Conservation (phyloP, 2,113 vertebrate species). For the Proteles cristata region DNA sequence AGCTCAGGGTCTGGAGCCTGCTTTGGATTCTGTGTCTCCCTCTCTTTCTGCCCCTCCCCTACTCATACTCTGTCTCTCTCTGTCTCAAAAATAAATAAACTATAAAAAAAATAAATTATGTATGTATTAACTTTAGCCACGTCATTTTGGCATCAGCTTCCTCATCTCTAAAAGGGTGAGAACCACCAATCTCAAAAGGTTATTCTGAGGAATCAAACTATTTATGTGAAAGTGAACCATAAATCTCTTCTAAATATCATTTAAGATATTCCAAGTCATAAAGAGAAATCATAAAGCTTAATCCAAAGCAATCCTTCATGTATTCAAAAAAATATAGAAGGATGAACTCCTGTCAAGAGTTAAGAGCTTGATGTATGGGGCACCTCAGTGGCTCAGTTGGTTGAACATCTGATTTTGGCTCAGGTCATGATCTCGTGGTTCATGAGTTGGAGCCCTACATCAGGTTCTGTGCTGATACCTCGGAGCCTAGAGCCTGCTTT, state of each 20-base stretch:
- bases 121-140: slow-evolving; percentile 16
- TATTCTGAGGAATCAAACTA: slow-evolving; percentile 12
- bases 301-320: not conserved
- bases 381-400: too few relatives aligned
- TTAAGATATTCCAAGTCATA: slow-evolving; percentile 11
- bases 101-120: not conserved
- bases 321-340: not conserved
- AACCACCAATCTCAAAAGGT: not conserved
- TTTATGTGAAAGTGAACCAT: slow-evolving; percentile 8
- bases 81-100: too few relatives aligned
- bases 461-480: too few relatives aligned
- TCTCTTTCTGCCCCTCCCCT: too few relatives aligned
- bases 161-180: not conserved
- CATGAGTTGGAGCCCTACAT: too few relatives aligned
- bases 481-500: too few relatives aligned
- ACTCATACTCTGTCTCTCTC: too few relatives aligned
- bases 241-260: slow-evolving; percentile 16
- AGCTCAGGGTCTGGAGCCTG: too few relatives aligned
- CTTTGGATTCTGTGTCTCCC: too few relatives aligned
- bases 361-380: not conserved
- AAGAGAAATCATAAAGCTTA: slow-evolving; percentile 22
- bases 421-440: too few relatives aligned
- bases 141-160: not conserved
- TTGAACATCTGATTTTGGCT: too few relatives aligned
- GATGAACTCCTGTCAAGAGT: not conserved